Conservation (phyloP, 30 jellyfish, hydroid and myxozoan genomes). For the Hydractinia echinata region DNA sequence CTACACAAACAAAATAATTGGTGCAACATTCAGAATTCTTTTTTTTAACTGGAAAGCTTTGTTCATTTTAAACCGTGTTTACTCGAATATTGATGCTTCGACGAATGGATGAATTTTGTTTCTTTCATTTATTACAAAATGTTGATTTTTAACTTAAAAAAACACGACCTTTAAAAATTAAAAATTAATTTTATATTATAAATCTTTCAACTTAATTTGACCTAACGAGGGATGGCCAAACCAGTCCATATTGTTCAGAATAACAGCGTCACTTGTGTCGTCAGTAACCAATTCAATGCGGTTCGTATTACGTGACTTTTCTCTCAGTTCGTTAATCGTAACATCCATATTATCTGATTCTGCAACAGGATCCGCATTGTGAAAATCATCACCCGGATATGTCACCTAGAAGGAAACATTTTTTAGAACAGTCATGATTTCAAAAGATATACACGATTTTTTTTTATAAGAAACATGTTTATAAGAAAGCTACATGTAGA, state of each 20-base stretch:
- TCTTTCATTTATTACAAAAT: too few species aligned
- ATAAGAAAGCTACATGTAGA: too few species aligned
- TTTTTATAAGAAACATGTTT: background rate
- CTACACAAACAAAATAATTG: too few species aligned
- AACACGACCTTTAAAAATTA: too few species aligned
- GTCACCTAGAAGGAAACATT: slow-evolving; percentile 6
- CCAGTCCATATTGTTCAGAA: slow-evolving; percentile 13
- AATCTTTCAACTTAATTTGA: background rate
- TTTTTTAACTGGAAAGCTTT: too few species aligned
- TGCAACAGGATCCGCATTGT: slow-evolving; percentile 17
- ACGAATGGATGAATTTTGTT: too few species aligned
- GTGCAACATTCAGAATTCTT: too few species aligned
- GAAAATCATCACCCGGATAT: slow-evolving; percentile 38
- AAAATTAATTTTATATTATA: too few species aligned
- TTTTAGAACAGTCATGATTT: background rate
- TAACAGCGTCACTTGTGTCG: background rate
- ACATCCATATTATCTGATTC: background rate
- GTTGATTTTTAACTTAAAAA: too few species aligned
- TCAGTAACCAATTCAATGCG: slow-evolving; percentile 6
- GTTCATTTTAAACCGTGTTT: too few species aligned
- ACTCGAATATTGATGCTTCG: too few species aligned
- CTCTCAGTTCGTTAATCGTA: slow-evolving; percentile 20
- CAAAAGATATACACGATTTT: background rate
- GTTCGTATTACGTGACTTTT: background rate
- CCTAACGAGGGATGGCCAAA: slow-evolving; percentile 24